Percentiles rank a stretch among this genome's conserved stretches.
Evolutionary conservation across 2,888 invertebrate species (phyloP).

Genomic region (Bembecia ichneumoniformis): DNA sequence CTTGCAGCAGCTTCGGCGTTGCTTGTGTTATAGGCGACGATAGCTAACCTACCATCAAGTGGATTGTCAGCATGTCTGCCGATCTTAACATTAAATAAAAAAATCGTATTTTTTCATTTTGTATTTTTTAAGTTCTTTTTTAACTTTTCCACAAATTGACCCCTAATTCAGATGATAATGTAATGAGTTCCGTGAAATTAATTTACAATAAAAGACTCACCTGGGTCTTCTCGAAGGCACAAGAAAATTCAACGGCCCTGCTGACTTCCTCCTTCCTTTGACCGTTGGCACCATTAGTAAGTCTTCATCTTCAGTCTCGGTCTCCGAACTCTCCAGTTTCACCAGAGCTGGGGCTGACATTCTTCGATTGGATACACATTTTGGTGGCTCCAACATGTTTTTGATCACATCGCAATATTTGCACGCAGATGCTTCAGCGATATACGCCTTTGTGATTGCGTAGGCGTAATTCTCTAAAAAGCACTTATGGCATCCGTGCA

Average conservation of each 20-base stretch:
- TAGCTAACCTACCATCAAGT: no score
- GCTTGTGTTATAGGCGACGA: no score
- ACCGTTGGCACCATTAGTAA: conserved; percentile 57
- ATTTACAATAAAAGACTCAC: conserved; percentile 26
- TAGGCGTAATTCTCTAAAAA: conserved; percentile 66
- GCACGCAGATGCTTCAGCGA: conserved; percentile 52
- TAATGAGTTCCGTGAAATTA: no score
- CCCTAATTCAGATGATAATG: no score
- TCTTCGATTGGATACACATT: conserved; percentile 52
- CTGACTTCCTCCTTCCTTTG: conserved; percentile 66
- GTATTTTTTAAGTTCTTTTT: no score
- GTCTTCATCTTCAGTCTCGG: conserved; percentile 56
- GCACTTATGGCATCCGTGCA: conserved; percentile 63
- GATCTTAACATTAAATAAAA: no score
- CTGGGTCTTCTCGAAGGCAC: conserved; percentile 53
- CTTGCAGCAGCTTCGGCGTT: no score
- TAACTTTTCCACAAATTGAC: no score
- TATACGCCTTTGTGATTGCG: conserved; percentile 57
- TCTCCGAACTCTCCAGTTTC: conserved; percentile 55
- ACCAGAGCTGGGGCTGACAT: conserved; percentile 72
- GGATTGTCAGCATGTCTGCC: no score
- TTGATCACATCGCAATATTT: conserved; percentile 66
- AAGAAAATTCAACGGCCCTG: conserved; percentile 58
- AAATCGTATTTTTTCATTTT: no score
- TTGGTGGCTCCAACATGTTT: conserved; percentile 58